Base-by-base conservation (phyloP, 1,140 invertebrate genomes). In the Phenacoccus solenopsis region DNA sequence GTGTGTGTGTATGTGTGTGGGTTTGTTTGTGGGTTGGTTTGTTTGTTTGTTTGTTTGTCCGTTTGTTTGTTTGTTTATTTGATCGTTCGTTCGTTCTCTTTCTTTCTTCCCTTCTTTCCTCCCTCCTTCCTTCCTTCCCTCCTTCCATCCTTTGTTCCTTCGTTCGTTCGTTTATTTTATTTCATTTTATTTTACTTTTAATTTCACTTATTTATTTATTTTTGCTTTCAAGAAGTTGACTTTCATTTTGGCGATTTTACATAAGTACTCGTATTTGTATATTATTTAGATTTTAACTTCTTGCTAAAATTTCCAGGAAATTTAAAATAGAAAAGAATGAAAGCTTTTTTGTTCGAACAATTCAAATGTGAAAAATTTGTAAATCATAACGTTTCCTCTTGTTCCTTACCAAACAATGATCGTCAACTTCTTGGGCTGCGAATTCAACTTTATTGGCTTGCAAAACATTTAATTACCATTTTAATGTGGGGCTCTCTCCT, bases 351-450 rank as follows among this genome's bases (percentile, higher is more conserved):
- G n/a, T 38, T n/a, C n/a, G n/a, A n/a, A n/a, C n/a, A 38, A 38
- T 38, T 38, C n/a, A 59, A 59, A 59, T 9, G 5, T 13, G 30
- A 7, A 32, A 32, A 32, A 32, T 59, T 20, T 59, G 13, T 59
- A 22, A 59, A n/a, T 59, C 56, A 5, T 22, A 5, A 24, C 7
- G 22, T 64, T 22, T 9, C 25, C 59, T 20, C 25, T 64, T 20
- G 32, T 38, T 59, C 25, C 10, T 20, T 25, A 24, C 86, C 88
- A 89, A 88, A 88, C 89, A 90, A 90, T 91, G 89, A 91, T 87
- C 90, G 90, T 93, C 90, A 93, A 93, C 90, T 92, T 93, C 90
- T 93, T 89, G 88, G 82, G 79, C 79, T 70, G 80, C 75, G 77
- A 79, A 77, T 79, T 74, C 70, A 28, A 49, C 56, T 27, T 69